Evolutionary conservation across 2,797 vertebrate genomes (phyloP), one percentile per base, ranked within the genome.

Genomic region (Euphonia xanthogaster): DNA sequence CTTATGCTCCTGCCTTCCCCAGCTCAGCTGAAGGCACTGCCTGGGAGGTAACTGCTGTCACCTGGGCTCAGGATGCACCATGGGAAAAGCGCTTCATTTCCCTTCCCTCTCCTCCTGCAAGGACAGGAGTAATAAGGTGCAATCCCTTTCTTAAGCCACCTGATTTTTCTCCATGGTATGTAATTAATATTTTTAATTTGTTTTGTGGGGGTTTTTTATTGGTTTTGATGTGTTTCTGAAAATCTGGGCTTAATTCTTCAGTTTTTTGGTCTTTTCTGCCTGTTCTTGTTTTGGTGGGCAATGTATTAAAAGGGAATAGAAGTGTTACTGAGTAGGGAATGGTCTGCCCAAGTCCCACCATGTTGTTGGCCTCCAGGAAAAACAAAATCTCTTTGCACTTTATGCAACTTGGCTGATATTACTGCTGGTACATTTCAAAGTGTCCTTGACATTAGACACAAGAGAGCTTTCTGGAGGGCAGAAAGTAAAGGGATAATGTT

Each of bases 81-180:
- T 0, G 3, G 50, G 9, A 75, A 42, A 39, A 87, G 2, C 20
- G 4, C 4, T 31, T 39, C 0, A 40, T 63, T 77, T 71, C 55
- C 28, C 13, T 14, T 27, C 8, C 7, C 2, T 5, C 3, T 2
- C 2, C 3, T 54, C 13, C 7, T 47, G 16, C 11, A 45, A n/a
- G 6, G 9, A 15, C 0, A 11, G n/a, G 6, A 35, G 7, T 6
- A 11, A 4, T 1, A 23, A 16, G 35, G 14, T n/a, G 16, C 0
- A 1, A 7, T 8, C 1, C 74, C 2, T 30, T 77, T 57, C 14
- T 79, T 27, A 24, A 62, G 24, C 7, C 1, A 2, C 18, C 13
- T 67, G 30, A 0, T 62, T 85, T 89, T 82, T 40, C 16, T 79
- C 7, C 0, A 1, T 27, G 55, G 22, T 83, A 28, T 22, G 42